Evolutionary conservation across 2,888 invertebrate species (phyloP), one percentile per base, ranked within the genome.

Genomic region (Yponomeuta evonymella): DNA sequence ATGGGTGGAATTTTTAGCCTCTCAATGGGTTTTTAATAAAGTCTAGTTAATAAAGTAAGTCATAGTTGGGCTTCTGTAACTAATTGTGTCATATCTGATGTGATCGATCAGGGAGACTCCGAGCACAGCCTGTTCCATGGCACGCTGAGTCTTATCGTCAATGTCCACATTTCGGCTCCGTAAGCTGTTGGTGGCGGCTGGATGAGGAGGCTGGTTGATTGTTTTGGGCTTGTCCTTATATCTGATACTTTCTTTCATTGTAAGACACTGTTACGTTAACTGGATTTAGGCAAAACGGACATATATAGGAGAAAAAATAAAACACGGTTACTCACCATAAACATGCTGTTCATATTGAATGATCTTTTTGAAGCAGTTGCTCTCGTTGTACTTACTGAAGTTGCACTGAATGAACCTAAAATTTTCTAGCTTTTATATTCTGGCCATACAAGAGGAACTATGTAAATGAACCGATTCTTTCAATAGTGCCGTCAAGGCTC

Each of bases 401-500:
- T 33, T 70, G 70, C 48, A 70, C 64, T 70, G 70, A 70, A 48
- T 51, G 33, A 48, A 23, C 4, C 5, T 5, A 48, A 70, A 65
- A 70, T 43, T 29, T 12, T 65, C n/a, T 58, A 48, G 64, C 70
- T 70, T 70, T 70, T 70, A 70, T 70, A 70, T 70, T 65, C 48
- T n/a, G 12, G n/a, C 36, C 15, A 8, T 43, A 33, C 36, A 23
- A 48, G 48, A 68, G 9, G 71, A 64, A 64, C 79, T 81, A 76
- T 83, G 77, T 80, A 77, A 81, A 83, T 82, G 80, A 86, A 84
- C 83, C 78, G 76, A 79, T 77, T 79, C 76, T 80, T 78, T 83
- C 78, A 82, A 82, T 83, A 80, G 79, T 81, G 78, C 77, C 80
- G 78, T 78, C 87, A 89, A 89, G 89, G 87, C 74, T 81, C 79